Percentiles rank a stretch among this genome's conserved stretches.
Conservation (phyloP, 1,140 invertebrate genomes). For the Drosophila malerkotliana region DNA sequence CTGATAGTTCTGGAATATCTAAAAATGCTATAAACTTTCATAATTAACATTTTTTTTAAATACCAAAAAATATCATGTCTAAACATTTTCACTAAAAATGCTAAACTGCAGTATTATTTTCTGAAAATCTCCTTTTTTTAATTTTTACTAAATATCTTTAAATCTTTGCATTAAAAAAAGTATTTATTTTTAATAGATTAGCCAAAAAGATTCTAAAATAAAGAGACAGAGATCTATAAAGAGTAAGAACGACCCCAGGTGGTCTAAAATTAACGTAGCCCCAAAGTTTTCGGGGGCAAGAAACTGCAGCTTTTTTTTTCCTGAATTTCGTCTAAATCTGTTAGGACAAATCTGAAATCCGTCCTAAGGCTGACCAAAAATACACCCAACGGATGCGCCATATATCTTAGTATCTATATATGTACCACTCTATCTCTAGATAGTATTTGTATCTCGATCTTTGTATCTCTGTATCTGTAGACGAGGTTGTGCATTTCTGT, state of each 20-base stretch:
- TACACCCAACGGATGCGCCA: slow-evolving; percentile 30
- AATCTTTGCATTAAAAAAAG: neutral
- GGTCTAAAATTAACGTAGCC: slow-evolving; percentile 61
- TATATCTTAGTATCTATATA: neutral
- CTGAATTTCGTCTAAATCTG: slow-evolving; percentile 35
- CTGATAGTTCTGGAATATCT: too few species aligned
- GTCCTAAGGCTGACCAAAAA: slow-evolving; percentile 67
- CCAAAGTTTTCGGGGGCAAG: slow-evolving; percentile 52
- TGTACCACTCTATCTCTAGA: too few species aligned
- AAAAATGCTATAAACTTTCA: too few species aligned
- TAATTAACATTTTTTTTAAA: too few species aligned
- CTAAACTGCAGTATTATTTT: too few species aligned
- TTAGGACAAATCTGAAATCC: slow-evolving; percentile 19
- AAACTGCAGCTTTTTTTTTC: slow-evolving; percentile 53
- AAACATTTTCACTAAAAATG: too few species aligned
- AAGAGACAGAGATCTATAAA: neutral
- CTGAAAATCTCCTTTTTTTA: too few species aligned
- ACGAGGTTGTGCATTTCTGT: slow-evolving; percentile 21
- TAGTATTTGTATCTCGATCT: slow-evolving; percentile 5
- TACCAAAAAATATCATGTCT: too few species aligned
- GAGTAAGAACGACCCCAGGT: slow-evolving; percentile 51
- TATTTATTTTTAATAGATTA: neutral
- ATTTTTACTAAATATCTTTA: too few species aligned
- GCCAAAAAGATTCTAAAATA: neutral
- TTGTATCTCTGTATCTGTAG: slow-evolving; percentile 4